Evolutionary conservation across 2,797 vertebrate genomes (phyloP), one percentile per base, ranked within the genome.

Genomic region (Gila robusta): DNA sequence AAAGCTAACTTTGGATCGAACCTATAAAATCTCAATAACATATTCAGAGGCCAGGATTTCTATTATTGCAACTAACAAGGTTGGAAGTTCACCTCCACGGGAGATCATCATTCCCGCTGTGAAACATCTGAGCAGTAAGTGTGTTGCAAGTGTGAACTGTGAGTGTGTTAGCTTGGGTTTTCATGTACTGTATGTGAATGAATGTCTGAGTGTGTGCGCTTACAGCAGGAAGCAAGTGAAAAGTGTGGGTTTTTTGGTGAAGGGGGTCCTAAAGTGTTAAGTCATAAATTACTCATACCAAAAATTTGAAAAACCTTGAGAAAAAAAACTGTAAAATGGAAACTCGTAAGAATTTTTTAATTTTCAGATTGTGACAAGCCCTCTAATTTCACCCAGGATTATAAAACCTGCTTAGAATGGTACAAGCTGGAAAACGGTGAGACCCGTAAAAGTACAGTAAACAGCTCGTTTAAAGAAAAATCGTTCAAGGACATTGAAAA

Each of bases 351-450:
- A n/a, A 7, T 77, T 21, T 35, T 79, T 28, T 0, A 16, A 82
- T 6, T 73, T 37, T 21, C 72, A 91, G 90, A 83, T 39, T 91
- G 90, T 41, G 9, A 52, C 54, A 62, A 8, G 2, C 21, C 14
- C 10, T 54, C 37, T 28, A 69, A 47, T 0, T 10, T n/a, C 5
- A 59, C 0, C 8, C 16, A 19, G 9, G 4, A 8, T 6, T 2
- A 49, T 14, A 14, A 62, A 49, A 59, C n/a, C 49, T 91, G 87
- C 62, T 82, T 84, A 76, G 89, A 90, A 85, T 91, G 89, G 90
- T 89, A 90, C 62, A 69, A 79, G 62, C 72, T 91, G 23, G 41
- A n/a, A 41, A 83, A 91, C 3, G 90, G 90, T 16, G 54, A 85
- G 70, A 91, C 59, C 0, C 71, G 79, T 4, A 28, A 72, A 28